A percentile compares a stretch with the other conserved stretches of the same genome.
These are phyloP conservation scores for Oxycera nigricornis DNA, from an alignment of 2,888 invertebrate genomes.

Conservation along the genomic window DNA sequence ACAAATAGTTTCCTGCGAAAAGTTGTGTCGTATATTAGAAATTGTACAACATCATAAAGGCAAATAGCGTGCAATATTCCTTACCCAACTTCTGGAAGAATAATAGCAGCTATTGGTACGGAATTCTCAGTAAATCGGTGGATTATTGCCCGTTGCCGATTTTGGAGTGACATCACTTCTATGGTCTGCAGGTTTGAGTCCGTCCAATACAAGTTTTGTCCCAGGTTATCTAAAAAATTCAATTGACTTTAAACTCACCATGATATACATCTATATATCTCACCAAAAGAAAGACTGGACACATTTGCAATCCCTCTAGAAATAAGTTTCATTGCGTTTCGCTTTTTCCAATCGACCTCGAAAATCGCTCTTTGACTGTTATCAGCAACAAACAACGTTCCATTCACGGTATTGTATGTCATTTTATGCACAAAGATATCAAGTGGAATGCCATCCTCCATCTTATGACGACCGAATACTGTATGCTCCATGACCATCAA, in stretches of 20 bases:
- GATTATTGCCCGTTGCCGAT: conserved; percentile 67
- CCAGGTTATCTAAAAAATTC: conserved; percentile 67
- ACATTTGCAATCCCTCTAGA: conserved; percentile 63
- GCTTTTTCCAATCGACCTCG: conserved; percentile 57
- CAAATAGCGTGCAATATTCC: conserved; percentile 19
- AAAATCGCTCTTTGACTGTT: conserved; percentile 62
- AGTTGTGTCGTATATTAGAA: too few relatives aligned
- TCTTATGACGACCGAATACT: conserved; percentile 70
- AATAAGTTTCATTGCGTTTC: conserved; percentile 55
- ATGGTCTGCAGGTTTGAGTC: conserved; percentile 70
- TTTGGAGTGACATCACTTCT: conserved; percentile 71
- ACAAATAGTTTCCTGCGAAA: conserved; percentile 71
- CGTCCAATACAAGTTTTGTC: conserved; percentile 77
- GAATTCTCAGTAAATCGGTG: conserved; percentile 67
- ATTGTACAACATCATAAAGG: neutral
- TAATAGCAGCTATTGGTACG: conserved; percentile 72
- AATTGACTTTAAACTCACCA: neutral
- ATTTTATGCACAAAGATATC: conserved; percentile 69
- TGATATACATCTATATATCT: too few relatives aligned
- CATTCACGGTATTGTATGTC: conserved; percentile 69
- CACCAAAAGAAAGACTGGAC: conserved; percentile 68
- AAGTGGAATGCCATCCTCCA: conserved; percentile 62
- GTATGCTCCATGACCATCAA: conserved; percentile 72
- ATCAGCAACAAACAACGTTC: conserved; percentile 65
- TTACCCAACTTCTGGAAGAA: conserved; percentile 63